Evolutionary conservation across 2,113 vertebrate genomes (phyloP).

Genomic region (Aspiorhynchus laticeps): DNA sequence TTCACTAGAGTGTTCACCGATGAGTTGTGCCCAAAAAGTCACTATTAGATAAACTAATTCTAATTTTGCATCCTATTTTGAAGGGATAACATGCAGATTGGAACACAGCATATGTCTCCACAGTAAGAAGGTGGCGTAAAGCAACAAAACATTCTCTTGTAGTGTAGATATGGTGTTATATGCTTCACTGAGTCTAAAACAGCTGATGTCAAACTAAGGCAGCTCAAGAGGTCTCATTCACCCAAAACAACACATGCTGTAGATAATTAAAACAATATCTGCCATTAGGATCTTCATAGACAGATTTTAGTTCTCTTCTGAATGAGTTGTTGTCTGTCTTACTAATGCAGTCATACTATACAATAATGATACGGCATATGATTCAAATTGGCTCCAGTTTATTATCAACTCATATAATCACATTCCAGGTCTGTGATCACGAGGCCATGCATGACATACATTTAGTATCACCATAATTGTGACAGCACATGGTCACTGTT

Average conservation of each 20-base stretch:
- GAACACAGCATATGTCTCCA: background rate
- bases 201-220: background rate
- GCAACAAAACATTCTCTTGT: background rate
- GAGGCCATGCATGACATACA: background rate
- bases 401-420: background rate
- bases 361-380: background rate
- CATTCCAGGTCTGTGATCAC: background rate
- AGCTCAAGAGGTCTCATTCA: background rate
- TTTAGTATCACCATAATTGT: background rate
- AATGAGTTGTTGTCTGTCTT: background rate
- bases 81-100: background rate
- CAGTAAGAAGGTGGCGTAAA: background rate
- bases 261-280: constrained; percentile 2
- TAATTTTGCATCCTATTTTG: too few species aligned
- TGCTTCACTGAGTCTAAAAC: background rate
- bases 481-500: background rate
- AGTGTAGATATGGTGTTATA: background rate
- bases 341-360: constrained; percentile 6
- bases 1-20: too few species aligned
- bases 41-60: too few species aligned
- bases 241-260: constrained; percentile 1
- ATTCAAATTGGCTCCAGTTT: background rate
- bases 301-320: background rate
- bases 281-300: background rate
- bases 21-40: too few species aligned